phyloP scores from a whole-genome alignment of 64 coral and sea anemone genomes.

The Anthopleura sola region DNA sequence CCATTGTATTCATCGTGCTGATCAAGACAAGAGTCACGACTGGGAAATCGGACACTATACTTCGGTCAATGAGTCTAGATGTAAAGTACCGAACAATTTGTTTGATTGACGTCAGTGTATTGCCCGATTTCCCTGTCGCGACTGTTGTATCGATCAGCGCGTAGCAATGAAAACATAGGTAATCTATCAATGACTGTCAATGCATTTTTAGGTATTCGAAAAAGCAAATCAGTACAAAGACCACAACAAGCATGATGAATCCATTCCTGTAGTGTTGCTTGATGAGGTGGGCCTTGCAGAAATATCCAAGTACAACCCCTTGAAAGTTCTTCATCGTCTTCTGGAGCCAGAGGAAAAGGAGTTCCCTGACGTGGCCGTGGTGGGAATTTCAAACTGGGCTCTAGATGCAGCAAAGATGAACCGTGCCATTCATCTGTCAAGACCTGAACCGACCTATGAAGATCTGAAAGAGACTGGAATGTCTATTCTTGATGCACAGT shows the following conservation, averaged over 20 bases:
- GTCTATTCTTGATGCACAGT: conserved; percentile 33
- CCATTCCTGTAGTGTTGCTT: conserved; percentile 64
- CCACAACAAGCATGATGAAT: conserved; percentile 6
- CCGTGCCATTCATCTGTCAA: conserved; percentile 69
- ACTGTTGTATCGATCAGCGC: too few relatives aligned
- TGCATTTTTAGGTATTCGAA: conserved; percentile 47
- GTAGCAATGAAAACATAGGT: too few relatives aligned
- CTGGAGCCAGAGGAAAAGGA: conserved; percentile 41
- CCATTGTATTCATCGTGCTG: too few relatives aligned
- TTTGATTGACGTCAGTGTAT: too few relatives aligned
- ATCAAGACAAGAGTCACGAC: too few relatives aligned
- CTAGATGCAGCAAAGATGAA: conserved; percentile 83
- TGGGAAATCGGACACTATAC: too few relatives aligned
- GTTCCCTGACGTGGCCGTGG: conserved; percentile 66
- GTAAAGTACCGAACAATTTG: too few relatives aligned
- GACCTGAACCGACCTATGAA: conserved; percentile 57
- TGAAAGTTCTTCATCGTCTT: conserved; percentile 68
- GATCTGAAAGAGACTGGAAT: conserved; percentile 66
- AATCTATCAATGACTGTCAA: neutral
- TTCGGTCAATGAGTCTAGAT: too few relatives aligned
- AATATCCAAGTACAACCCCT: conserved; percentile 62
- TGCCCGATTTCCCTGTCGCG: too few relatives aligned
- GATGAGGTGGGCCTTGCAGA: conserved; percentile 79
- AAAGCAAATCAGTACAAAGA: conserved; percentile 64
- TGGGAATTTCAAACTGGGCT: conserved; percentile 78